Percentiles rank a stretch among this genome's conserved stretches.
Conservation (phyloP, 1,140 invertebrate genomes). For the Musca domestica region DNA sequence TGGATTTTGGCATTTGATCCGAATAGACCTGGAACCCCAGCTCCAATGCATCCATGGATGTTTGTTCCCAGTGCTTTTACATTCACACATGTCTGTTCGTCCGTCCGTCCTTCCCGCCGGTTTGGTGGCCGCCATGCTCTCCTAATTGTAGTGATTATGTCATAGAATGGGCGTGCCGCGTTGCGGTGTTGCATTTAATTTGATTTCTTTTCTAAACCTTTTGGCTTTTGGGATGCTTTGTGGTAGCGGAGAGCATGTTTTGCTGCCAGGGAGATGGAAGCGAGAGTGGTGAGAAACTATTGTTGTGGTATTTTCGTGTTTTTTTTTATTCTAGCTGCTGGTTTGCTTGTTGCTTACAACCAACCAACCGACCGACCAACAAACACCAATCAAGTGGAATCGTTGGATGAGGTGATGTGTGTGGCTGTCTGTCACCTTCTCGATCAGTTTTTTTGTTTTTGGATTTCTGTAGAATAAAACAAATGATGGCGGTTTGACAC, state of each 20-base stretch:
- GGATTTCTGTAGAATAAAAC: too few relatives aligned
- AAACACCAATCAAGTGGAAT: too few relatives aligned
- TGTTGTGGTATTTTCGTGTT: too few relatives aligned
- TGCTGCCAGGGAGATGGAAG: not conserved
- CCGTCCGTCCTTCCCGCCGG: too few relatives aligned
- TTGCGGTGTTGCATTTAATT: not conserved
- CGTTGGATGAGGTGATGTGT: too few relatives aligned
- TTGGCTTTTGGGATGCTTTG: not conserved
- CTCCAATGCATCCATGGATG: not conserved
- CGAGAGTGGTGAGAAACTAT: not conserved
- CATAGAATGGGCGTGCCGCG: conserved; percentile 3
- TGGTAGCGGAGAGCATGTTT: not conserved
- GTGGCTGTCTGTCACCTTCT: too few relatives aligned
- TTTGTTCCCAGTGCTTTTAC: not conserved
- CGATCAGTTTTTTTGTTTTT: too few relatives aligned
- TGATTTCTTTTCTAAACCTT: conserved; percentile 11
- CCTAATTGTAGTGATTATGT: conserved; percentile 17
- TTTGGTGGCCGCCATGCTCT: not conserved
- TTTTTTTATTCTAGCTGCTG: not conserved
- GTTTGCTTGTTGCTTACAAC: too few relatives aligned
- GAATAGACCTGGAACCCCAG: not conserved
- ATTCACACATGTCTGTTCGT: not conserved
- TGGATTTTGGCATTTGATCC: conserved; percentile 16
- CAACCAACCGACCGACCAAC: too few relatives aligned
- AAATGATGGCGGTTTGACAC: too few relatives aligned